Percentiles rank a stretch among this genome's conserved stretches.
These are phyloP conservation scores for Apamea monoglypha DNA, from an alignment of 2,888 invertebrate genomes.

Conservation along the genomic window DNA sequence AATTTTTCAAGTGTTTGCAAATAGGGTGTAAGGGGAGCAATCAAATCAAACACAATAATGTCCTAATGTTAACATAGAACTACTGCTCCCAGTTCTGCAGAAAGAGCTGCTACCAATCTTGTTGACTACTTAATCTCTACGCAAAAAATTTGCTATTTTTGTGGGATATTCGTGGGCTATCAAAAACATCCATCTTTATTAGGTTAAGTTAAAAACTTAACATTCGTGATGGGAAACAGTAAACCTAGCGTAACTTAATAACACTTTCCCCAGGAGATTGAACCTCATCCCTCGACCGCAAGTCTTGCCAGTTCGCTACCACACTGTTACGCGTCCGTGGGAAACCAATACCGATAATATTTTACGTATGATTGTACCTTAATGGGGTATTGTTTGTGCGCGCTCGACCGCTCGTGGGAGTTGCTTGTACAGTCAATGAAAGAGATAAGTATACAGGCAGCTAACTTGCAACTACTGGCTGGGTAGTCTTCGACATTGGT, in stretches of 20 bases:
- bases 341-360: conserved; percentile 70
- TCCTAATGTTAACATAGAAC: background rate
- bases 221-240: background rate
- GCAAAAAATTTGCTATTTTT: background rate
- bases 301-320: conserved; percentile 18
- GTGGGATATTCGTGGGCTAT: background rate
- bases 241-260: conserved; percentile 14
- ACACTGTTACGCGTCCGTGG: conserved; percentile 63
- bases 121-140: background rate
- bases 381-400: conserved; percentile 61
- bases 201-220: conserved; percentile 1
- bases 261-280: conserved; percentile 21
- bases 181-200: background rate
- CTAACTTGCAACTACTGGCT: background rate
- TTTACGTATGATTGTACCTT: conserved; percentile 63
- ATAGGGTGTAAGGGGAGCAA: background rate
- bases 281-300: conserved; percentile 38
- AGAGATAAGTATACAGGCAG: background rate
- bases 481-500: background rate
- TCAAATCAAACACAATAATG: background rate
- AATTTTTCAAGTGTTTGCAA: background rate
- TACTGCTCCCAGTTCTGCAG: background rate
- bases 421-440: background rate
- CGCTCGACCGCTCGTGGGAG: conserved; percentile 54
- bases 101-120: background rate